These are phyloP conservation scores for Biston betularia DNA, from an alignment of 2,888 invertebrate species.

Conservation along the genomic window DNA sequence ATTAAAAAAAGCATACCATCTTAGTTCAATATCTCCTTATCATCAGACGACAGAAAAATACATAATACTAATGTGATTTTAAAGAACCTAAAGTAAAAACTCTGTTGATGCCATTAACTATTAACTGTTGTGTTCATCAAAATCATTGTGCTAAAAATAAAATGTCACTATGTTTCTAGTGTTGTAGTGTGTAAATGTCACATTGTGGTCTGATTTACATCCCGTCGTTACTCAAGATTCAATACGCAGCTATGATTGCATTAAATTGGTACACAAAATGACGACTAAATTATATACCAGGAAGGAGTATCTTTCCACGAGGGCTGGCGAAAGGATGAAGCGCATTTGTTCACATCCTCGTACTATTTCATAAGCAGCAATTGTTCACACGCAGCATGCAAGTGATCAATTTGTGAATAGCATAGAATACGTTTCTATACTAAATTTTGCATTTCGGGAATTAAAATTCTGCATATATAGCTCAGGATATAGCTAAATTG, in stretches of 20 bases:
- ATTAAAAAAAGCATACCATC: too few species aligned
- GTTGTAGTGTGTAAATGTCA: too few species aligned
- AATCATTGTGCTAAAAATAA: not conserved
- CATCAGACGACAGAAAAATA: too few species aligned
- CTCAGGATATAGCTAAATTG: too few species aligned
- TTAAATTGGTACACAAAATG: conserved; percentile 14
- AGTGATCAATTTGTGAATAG: not conserved
- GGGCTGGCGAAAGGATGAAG: conserved; percentile 28
- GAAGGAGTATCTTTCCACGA: conserved; percentile 22
- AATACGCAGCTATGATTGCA: conserved; percentile 6
- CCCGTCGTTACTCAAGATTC: conserved; percentile 5
- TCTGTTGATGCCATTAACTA: not conserved
- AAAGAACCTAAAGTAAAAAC: too few species aligned
- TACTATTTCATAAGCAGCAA: conserved; percentile 12
- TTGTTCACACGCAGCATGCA: conserved; percentile 12
- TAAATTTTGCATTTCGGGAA: too few species aligned
- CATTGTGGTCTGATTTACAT: not conserved
- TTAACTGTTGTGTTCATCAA: not conserved
- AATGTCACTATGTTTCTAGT: not conserved
- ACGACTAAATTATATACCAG: conserved; percentile 13
- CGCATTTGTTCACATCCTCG: conserved; percentile 28
- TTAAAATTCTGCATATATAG: too few species aligned
- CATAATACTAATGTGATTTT: too few species aligned
- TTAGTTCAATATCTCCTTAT: too few species aligned
- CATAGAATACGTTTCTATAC: not conserved